A percentile compares a stretch with the other conserved stretches of the same genome.
Conservation (phyloP, 2,113 vertebrate species). For the Hypocryptadius cinnamomeus region DNA sequence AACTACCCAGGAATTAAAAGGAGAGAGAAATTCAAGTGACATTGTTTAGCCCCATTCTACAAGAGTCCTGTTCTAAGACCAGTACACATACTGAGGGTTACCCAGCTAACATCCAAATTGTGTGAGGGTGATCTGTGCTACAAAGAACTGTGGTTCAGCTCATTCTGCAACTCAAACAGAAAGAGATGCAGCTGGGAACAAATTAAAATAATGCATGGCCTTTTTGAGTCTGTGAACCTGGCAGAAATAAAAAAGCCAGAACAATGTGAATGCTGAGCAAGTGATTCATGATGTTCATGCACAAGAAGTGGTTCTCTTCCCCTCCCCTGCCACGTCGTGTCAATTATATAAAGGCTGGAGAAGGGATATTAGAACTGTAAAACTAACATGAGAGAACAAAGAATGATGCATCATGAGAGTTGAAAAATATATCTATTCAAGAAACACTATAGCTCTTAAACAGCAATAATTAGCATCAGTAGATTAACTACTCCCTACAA, state of each 20-base stretch:
- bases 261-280: background rate
- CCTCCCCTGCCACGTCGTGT: background rate
- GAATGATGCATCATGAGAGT: background rate
- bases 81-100: constrained; percentile 40
- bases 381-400: background rate
- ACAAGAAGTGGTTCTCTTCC: background rate
- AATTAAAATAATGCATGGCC: background rate
- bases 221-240: background rate
- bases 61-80: background rate
- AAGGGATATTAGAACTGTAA: background rate
- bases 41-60: background rate
- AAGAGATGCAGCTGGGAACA: background rate
- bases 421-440: background rate
- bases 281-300: background rate
- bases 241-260: background rate
- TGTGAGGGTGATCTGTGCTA: background rate
- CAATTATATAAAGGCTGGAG: background rate
- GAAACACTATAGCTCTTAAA: background rate
- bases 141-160: background rate
- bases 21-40: background rate
- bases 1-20: background rate
- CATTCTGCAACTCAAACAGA: background rate
- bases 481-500: background rate
- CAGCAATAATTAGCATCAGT: background rate
- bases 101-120: background rate